phyloP scores from a whole-genome alignment of 2,113 vertebrate species.

The Chitala chitala region DNA sequence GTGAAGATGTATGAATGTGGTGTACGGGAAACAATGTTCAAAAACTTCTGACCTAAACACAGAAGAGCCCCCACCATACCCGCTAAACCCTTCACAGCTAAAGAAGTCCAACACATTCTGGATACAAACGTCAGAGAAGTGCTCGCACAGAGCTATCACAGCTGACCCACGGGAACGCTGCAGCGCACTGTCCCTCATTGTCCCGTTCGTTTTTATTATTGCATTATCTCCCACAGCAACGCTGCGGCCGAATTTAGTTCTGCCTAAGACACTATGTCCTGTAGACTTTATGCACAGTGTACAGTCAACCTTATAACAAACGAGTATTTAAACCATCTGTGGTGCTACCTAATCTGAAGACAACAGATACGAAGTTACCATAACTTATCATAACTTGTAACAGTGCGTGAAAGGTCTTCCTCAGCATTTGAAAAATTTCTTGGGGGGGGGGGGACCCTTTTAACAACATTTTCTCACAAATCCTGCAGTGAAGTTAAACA shows the following conservation, averaged over 20 bases:
- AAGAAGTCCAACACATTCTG: no score
- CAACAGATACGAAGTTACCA: no score
- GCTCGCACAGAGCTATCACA: not conserved
- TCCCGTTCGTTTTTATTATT: no score
- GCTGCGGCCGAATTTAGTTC: no score
- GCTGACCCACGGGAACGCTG: not conserved
- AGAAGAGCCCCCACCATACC: not conserved
- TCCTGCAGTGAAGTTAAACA: not conserved
- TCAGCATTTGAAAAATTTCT: not conserved
- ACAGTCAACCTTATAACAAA: not conserved
- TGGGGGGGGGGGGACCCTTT: not conserved
- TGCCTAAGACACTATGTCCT: not conserved
- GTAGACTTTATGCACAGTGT: not conserved
- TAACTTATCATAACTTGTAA: not conserved
- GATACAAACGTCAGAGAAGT: not conserved
- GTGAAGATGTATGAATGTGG: constrained; percentile 28
- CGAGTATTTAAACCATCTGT: not conserved
- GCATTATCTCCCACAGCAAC: no score
- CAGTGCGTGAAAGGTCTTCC: not conserved
- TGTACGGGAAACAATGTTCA: constrained; percentile 8
- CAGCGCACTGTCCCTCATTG: no score
- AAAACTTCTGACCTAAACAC: constrained; percentile 21
- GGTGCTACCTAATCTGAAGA: not conserved
- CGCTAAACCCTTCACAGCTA: no score
- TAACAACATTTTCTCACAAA: not conserved